Evolutionary conservation across 2,113 vertebrate genomes (phyloP).

Genomic region (Pelecanoides urinatrix): DNA sequence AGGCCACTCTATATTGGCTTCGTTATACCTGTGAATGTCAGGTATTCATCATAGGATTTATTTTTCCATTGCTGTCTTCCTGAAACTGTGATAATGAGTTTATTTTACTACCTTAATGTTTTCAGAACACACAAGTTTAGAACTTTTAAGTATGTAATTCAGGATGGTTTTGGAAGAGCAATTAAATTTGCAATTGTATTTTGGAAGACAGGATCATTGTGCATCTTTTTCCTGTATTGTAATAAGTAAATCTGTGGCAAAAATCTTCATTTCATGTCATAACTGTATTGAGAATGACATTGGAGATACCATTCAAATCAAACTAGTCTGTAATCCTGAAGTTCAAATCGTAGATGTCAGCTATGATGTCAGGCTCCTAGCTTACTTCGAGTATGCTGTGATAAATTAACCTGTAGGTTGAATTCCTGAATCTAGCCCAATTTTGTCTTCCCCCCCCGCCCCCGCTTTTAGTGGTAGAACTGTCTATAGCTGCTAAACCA

Average conservation of each 20-base stretch:
- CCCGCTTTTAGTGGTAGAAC: background rate
- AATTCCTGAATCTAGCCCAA: background rate
- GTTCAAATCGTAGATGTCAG: background rate
- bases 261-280: background rate
- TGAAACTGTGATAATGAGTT: background rate
- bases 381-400: background rate
- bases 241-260: background rate
- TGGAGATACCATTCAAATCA: background rate
- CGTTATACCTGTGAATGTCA: background rate
- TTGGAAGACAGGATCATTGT: background rate
- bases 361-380: background rate
- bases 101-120: background rate
- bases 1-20: background rate
- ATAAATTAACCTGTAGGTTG: background rate
- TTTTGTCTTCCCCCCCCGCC: background rate
- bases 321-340: background rate
- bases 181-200: background rate
- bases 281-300: background rate
- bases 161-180: background rate
- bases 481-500: background rate
- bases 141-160: background rate
- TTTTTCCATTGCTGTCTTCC: background rate
- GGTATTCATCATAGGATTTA: background rate
- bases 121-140: background rate
- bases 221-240: background rate